A percentile compares a stretch with the other conserved stretches of the same genome.
Conservation (phyloP, 2,888 invertebrate species). For the Cynaeus angustus region DNA sequence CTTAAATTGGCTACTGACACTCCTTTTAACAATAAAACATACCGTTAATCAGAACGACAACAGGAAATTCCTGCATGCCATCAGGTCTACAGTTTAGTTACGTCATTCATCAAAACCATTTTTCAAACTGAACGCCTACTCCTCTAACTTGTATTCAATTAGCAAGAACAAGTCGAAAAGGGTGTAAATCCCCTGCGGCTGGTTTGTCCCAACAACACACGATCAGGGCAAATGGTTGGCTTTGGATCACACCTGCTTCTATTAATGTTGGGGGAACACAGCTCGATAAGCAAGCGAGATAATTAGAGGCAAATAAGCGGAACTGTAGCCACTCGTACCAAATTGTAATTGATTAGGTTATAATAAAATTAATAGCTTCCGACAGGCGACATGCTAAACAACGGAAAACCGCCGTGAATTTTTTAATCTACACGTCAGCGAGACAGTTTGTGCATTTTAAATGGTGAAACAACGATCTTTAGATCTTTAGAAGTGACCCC, state of each 20-base stretch:
- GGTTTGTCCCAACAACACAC: slow-evolving; percentile 34
- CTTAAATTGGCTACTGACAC: too few relatives aligned
- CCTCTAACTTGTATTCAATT: slow-evolving; percentile 29
- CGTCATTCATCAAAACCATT: not conserved
- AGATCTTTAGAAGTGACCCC: too few relatives aligned
- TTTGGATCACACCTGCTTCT: slow-evolving; percentile 35
- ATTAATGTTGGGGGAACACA: slow-evolving; percentile 26
- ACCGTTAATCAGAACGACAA: too few relatives aligned
- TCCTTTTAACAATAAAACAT: too few relatives aligned
- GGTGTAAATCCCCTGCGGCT: slow-evolving; percentile 39
- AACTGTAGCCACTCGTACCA: slow-evolving; percentile 38
- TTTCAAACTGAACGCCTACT: slow-evolving; percentile 15
- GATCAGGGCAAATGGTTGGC: slow-evolving; percentile 35
- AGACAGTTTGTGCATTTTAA: not conserved
- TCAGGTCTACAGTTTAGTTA: not conserved
- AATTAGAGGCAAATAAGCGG: slow-evolving; percentile 45
- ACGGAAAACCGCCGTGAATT: slow-evolving; percentile 10
- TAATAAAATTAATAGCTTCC: slow-evolving; percentile 42
- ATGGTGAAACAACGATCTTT: too few relatives aligned
- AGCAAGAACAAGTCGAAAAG: slow-evolving; percentile 24
- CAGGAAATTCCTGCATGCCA: not conserved
- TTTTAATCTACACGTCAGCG: not conserved
- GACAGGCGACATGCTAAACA: slow-evolving; percentile 14
- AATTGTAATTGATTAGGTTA: slow-evolving; percentile 44
- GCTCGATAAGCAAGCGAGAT: slow-evolving; percentile 34